These are phyloP conservation scores for Polypterus senegalus DNA, from an alignment of 2,113 vertebrate genomes.

Conservation along the genomic window DNA sequence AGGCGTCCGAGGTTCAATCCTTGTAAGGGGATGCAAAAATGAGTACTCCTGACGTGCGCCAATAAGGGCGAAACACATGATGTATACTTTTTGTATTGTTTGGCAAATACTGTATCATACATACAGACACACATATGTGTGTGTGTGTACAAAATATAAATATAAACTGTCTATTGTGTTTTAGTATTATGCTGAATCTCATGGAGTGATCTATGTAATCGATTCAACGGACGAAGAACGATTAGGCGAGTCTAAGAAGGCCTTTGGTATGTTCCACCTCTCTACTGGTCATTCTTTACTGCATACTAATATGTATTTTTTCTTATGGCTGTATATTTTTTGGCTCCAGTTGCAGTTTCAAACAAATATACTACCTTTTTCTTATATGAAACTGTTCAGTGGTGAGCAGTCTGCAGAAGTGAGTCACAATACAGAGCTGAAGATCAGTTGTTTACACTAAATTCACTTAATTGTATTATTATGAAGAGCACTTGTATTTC, in stretches of 20 bases:
- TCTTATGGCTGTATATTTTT: too few relatives aligned
- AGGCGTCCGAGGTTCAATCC: background rate
- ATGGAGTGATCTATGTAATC: constrained; percentile 90
- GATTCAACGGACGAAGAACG: constrained; percentile 89
- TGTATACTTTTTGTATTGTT: too few relatives aligned
- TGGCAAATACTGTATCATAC: too few relatives aligned
- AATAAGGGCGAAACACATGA: background rate
- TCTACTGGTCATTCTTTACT: background rate
- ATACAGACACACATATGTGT: too few relatives aligned
- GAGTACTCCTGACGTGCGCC: background rate
- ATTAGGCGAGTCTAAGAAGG: constrained; percentile 78
- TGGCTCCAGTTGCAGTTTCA: background rate
- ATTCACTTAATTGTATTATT: too few relatives aligned
- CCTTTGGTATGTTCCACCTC: constrained; percentile 63
- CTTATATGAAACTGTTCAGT: too few relatives aligned
- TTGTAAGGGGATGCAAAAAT: too few relatives aligned
- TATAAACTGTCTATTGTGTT: background rate
- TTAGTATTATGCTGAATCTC: constrained; percentile 93
- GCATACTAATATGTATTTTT: background rate
- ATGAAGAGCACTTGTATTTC: too few relatives aligned
- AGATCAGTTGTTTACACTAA: too few relatives aligned
- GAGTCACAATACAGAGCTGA: too few relatives aligned
- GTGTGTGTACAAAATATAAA: too few relatives aligned
- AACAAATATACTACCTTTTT: background rate
- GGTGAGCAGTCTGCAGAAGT: too few relatives aligned